phyloP scores from a whole-genome alignment of 2,797 vertebrate genomes.

The Diplodus puntazzo region DNA sequence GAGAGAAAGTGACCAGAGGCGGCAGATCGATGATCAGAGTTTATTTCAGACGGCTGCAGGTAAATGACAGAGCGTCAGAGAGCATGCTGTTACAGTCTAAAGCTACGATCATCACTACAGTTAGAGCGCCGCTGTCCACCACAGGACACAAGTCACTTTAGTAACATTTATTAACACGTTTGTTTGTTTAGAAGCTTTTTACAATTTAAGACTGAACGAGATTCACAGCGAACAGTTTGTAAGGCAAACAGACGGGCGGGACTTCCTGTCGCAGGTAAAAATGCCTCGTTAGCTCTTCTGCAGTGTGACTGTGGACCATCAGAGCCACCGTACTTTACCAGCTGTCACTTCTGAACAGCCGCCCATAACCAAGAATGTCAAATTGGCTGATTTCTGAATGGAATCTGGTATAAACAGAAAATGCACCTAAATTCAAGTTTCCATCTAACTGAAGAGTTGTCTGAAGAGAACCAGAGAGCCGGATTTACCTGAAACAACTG shows the following conservation, averaged over 20 bases:
- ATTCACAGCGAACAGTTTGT: conserved; percentile 42
- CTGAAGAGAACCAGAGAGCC: neutral
- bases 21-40: conserved; percentile 1
- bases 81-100: conserved; percentile 48
- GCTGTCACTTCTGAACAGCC: neutral
- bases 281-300: neutral
- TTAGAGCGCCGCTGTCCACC: conserved; percentile 5
- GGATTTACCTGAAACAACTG: neutral
- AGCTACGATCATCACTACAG: conserved; percentile 14
- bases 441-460: too few species aligned
- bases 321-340: neutral
- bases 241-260: conserved; percentile 49
- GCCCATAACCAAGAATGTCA: neutral
- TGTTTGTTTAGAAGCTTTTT: conserved; percentile 9
- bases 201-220: conserved; percentile 26
- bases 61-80: conserved; percentile 25
- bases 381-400: neutral
- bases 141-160: conserved; percentile 8
- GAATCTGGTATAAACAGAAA: too few species aligned
- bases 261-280: neutral
- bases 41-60: conserved; percentile 44
- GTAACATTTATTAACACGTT: conserved; percentile 5
- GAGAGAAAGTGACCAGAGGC: neutral
- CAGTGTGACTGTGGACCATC: neutral
- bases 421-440: too few species aligned